Evolutionary conservation across 2,888 invertebrate genomes (phyloP).

Genomic region (Oasisia sp.): DNA sequence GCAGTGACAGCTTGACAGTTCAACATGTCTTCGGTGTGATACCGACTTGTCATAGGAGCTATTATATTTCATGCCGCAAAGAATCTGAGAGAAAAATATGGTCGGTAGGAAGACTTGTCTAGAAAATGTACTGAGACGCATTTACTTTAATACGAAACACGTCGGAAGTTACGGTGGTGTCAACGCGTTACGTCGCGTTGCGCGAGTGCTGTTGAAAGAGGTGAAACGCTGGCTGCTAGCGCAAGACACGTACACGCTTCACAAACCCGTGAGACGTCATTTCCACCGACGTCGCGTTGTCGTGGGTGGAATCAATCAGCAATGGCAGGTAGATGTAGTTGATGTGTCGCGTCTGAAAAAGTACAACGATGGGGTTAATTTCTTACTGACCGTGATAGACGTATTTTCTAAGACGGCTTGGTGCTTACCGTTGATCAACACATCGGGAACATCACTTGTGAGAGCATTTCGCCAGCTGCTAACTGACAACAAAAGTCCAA

Average conservation of each 20-base stretch:
- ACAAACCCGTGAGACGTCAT: neutral
- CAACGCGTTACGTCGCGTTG: neutral
- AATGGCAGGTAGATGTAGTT: neutral
- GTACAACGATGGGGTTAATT: neutral
- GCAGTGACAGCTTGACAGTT: no score
- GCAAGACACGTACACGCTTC: neutral
- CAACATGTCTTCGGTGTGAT: no score
- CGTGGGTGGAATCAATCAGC: neutral
- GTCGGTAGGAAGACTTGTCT: no score
- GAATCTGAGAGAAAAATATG: no score
- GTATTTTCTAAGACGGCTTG: neutral
- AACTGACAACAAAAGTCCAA: neutral
- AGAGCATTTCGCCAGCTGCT: neutral
- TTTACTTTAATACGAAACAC: neutral
- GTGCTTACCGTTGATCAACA: neutral
- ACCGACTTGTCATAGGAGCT: no score
- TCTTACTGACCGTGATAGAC: neutral
- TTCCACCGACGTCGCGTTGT: neutral
- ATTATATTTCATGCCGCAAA: no score
- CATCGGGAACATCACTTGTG: neutral
- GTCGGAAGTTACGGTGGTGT: neutral
- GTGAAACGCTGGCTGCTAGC: neutral
- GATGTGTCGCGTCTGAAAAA: neutral
- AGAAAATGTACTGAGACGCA: no score
- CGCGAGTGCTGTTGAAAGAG: neutral